Conservation (phyloP, 2,113 vertebrate species). For the Pogona vitticeps region DNA sequence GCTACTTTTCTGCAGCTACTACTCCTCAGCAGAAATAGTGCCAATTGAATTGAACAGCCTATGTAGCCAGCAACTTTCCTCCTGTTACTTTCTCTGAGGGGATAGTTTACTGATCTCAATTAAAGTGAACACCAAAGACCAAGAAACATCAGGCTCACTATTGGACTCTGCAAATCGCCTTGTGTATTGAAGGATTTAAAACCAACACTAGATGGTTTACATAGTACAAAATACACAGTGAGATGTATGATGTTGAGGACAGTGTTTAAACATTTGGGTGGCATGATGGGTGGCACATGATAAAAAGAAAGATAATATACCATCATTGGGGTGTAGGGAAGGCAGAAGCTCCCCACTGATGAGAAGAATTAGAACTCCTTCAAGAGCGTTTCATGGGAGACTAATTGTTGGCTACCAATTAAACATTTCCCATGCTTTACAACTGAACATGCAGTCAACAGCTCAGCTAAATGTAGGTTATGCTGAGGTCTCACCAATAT, state of each 20-base stretch:
- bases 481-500: too few species aligned
- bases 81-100: slow-evolving; percentile 36
- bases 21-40: slow-evolving; percentile 48
- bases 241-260: neutral
- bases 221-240: slow-evolving; percentile 10
- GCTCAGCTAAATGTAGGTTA: neutral
- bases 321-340: neutral
- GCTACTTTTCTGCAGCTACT: slow-evolving; percentile 36
- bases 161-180: slow-evolving; percentile 15
- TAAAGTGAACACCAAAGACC: slow-evolving; percentile 8
- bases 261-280: neutral
- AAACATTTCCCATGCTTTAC: neutral
- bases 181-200: slow-evolving; percentile 20
- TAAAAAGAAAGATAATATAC: neutral
- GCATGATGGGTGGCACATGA: neutral
- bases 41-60: slow-evolving; percentile 31
- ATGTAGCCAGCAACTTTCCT: slow-evolving; percentile 44
- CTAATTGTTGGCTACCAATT: neutral
- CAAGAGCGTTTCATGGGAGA: too few species aligned
- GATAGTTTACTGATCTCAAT: slow-evolving; percentile 39
- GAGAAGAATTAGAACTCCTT: neutral
- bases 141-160: slow-evolving; percentile 30
- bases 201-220: neutral
- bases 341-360: neutral
- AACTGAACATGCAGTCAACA: neutral